Percentiles rank a stretch among this genome's conserved stretches.
Conservation (phyloP, 1,140 invertebrate species). For the Plutomurus gul region DNA sequence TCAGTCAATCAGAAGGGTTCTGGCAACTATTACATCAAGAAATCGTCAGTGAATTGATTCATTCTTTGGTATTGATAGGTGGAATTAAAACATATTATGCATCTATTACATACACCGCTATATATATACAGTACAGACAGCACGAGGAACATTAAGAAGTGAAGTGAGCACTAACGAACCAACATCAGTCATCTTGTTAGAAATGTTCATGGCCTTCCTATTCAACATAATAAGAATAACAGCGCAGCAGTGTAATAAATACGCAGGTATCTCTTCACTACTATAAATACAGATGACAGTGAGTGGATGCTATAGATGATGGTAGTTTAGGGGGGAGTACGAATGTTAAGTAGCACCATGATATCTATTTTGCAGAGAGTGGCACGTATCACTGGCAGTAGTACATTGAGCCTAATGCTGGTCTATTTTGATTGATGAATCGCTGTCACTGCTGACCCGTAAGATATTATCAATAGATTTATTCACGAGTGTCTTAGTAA, state of each 20-base stretch:
- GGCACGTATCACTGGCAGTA: too few species aligned
- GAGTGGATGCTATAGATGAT: not conserved
- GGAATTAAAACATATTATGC: too few species aligned
- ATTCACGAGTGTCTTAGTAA: slow-evolving; percentile 31
- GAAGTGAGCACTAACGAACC: slow-evolving; percentile 14
- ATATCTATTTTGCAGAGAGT: too few species aligned
- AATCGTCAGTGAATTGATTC: too few species aligned
- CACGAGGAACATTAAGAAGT: too few species aligned
- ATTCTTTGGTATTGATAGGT: too few species aligned
- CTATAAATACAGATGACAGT: not conserved
- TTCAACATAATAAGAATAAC: too few species aligned
- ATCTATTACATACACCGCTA: too few species aligned
- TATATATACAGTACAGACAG: too few species aligned
- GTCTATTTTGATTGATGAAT: slow-evolving; percentile 30
- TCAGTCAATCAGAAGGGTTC: too few species aligned
- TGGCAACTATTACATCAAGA: too few species aligned
- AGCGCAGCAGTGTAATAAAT: not conserved
- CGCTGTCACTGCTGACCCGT: slow-evolving; percentile 19
- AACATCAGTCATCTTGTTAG: not conserved
- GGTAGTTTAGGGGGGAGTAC: not conserved
- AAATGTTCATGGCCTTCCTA: not conserved
- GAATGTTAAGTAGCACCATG: not conserved
- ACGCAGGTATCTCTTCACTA: not conserved
- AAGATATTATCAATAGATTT: slow-evolving; percentile 33
- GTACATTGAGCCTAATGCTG: not conserved